Evolutionary conservation across 2,888 invertebrate genomes (phyloP), one percentile per base, ranked within the genome.

Genomic region (Aphidius colemani): DNA sequence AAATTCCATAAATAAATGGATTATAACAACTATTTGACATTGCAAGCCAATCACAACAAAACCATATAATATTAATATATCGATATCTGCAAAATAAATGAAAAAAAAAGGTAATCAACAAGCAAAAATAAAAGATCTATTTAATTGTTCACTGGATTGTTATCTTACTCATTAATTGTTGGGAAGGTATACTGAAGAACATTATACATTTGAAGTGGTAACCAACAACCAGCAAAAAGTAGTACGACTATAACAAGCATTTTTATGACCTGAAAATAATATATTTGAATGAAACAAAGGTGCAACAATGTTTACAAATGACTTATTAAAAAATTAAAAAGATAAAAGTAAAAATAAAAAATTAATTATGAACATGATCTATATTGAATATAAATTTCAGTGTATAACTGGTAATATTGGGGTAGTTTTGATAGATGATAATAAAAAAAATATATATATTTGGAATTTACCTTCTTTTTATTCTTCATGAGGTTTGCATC

Each of bases 1-100:
- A 93, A 71, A 94, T 91, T 45, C 93, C 94, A 77, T 95, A 95
- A 74, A 95, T 94, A 78, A 95, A 94, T 0, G 94, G 94, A 81
- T 95, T 95, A 80, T 92, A 92, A 81, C 94, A 94, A 63, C 93
- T 93, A 78, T 94, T 95, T 75, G 92, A 92, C 93, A 94, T 94
- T 1, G 91, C 91, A 78, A 94, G 83, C 93, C 93, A 93, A 82
- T 95, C 94, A 75, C 89, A 91, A 79, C 90, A 91, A 83, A 95
- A 93, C 87, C 91, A 95, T 65, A 94, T 86, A 56, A 94, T 90
- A 82, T 94, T 93, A 76, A 95, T 93, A 79, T 90, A 93, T 72
- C 86, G 86, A 80, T 91, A 93, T 75, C 90, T 90, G 46, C 3
- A 7, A 13, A 48, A 13, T 48, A 13, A 48, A 48, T 7, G 48